Evolutionary conservation across 2,113 vertebrate species (phyloP), one percentile per base, ranked within the genome.

Genomic region (Ochotona curzoniae): DNA sequence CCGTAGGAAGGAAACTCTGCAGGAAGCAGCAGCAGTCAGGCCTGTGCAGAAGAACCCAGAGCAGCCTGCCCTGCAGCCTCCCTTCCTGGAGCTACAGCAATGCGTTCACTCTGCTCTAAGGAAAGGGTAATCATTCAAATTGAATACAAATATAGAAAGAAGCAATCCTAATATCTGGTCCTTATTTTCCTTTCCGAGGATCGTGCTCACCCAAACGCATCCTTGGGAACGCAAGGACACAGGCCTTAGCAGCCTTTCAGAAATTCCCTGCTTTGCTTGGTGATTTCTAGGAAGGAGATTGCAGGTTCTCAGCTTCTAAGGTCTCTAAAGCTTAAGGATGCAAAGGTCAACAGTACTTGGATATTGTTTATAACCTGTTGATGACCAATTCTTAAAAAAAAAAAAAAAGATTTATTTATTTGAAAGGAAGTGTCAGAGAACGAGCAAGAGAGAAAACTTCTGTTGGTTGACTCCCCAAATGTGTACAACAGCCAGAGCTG

Each of bases 141-240:
- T 67, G 60, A 67, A 84, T 74, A 85, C 61, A n/a, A 75, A 81
- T 66, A 60, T 49, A 89, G 74, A 85, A 73, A 74, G 26, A 89
- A 21, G 38, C 15, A 20, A 67, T 25, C 18, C 28, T 73, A 67
- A 67, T 79, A 74, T 54, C 47, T 89, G 67, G 74, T 83, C 73
- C 93, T 63, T 87, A 67, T 38, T 66, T 30, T 83, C 66, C n/a
- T 71, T 30, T 44, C 47, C 57, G 61, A 67, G 47, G 75, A 89
- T 85, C 80, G 74, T 8, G 75, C 26, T 70, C 75, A 73, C 73
- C 17, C 38, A 75, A 81, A 76, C 73, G 78, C 30, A 44, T 89
- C 14, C 54, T 57, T 75, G 89, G 17, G 5, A 81, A 51, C n/a
- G 21, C 63, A 85, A 87, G n/a, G 74, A 67, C n/a, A 21, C 9